Percentiles rank a stretch among this genome's conserved stretches.
phyloP scores from a whole-genome alignment of 2,797 vertebrate genomes.

The Phalloptychus januarius region DNA sequence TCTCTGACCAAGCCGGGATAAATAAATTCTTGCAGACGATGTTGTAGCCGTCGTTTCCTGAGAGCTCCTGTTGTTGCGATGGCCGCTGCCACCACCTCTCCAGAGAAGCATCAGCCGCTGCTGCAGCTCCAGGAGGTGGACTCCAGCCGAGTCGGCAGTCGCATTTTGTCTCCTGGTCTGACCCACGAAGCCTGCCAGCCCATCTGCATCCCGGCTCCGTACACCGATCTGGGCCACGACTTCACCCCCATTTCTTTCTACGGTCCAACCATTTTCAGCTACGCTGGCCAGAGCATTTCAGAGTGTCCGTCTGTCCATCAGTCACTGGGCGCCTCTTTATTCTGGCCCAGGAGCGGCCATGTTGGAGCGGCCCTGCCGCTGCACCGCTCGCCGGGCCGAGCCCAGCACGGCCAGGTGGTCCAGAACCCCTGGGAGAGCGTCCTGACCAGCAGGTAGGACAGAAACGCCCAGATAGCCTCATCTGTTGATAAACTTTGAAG shows the following conservation, averaged over 20 bases:
- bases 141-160: conserved; percentile 74
- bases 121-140: conserved; percentile 87
- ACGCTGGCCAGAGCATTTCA: conserved; percentile 72
- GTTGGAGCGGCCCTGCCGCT: conserved; percentile 81
- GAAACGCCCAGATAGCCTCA: neutral
- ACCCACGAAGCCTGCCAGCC: conserved; percentile 79
- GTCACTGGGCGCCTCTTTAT: conserved; percentile 80
- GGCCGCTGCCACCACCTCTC: conserved; percentile 73
- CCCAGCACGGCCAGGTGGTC: conserved; percentile 83
- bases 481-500: neutral
- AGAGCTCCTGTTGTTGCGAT: conserved; percentile 59
- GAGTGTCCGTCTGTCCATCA: conserved; percentile 80
- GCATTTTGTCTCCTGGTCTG: conserved; percentile 74
- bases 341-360: conserved; percentile 86
- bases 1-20: conserved; percentile 28
- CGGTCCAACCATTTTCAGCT: conserved; percentile 87
- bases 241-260: conserved; percentile 88
- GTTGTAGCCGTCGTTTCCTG: conserved; percentile 18
- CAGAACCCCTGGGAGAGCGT: conserved; percentile 82
- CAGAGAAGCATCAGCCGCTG: conserved; percentile 83
- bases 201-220: conserved; percentile 89
- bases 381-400: conserved; percentile 80
- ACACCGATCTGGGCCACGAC: conserved; percentile 86
- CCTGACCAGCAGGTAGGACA: conserved; percentile 80
- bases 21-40: conserved; percentile 18